phyloP scores from a whole-genome alignment of 2,797 vertebrate genomes.

The Xenopus petersii region DNA sequence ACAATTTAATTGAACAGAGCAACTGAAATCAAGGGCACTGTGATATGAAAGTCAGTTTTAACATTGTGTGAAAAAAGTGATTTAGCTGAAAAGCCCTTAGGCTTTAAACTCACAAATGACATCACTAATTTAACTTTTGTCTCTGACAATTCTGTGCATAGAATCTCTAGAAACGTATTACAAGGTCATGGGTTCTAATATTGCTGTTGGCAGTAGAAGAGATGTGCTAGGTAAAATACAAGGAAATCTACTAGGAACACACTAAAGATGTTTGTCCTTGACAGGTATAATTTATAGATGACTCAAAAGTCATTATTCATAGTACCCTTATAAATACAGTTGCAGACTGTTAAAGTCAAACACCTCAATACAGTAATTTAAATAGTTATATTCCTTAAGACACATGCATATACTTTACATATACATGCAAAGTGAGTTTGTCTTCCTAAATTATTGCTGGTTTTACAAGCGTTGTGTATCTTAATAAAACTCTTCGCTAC shows the following conservation, averaged over 20 bases:
- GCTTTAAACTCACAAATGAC: constrained; percentile 33
- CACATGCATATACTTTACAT: too few species aligned
- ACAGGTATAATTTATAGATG: neutral
- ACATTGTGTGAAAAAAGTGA: constrained; percentile 30
- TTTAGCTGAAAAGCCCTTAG: constrained; percentile 28
- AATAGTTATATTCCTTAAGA: too few species aligned
- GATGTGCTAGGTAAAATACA: constrained; percentile 10
- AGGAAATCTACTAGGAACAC: constrained; percentile 8
- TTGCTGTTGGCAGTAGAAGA: constrained; percentile 23
- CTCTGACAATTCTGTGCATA: constrained; percentile 32
- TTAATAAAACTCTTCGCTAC: too few species aligned
- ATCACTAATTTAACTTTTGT: constrained; percentile 36
- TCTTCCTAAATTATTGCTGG: too few species aligned
- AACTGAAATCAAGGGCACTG: constrained; percentile 30
- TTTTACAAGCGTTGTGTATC: too few species aligned
- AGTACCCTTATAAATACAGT: neutral
- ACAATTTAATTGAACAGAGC: neutral
- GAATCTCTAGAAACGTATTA: constrained; percentile 27
- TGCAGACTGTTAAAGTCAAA: too few species aligned
- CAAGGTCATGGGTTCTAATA: constrained; percentile 14
- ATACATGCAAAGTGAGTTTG: too few species aligned
- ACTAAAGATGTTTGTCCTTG: neutral
- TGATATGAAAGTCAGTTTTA: constrained; percentile 11
- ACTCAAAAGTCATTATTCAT: neutral
- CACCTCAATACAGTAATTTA: too few species aligned